A percentile compares a stretch with the other conserved stretches of the same genome.
These are phyloP conservation scores for Yponomeuta evonymella DNA, from an alignment of 2,888 invertebrate species.

Conservation along the genomic window DNA sequence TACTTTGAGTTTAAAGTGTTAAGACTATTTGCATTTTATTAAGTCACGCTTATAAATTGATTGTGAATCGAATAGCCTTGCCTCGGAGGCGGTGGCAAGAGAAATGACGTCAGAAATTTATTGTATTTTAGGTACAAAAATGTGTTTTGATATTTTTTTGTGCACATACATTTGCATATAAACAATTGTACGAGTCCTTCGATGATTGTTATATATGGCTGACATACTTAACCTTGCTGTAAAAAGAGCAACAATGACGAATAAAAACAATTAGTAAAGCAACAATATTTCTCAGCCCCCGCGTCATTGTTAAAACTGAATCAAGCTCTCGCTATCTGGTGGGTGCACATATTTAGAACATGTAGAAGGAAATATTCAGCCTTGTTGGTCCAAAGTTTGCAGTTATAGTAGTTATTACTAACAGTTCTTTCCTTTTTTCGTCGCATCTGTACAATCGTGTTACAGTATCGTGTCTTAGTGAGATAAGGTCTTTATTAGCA, in stretches of 20 bases:
- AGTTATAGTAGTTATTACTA: too few species aligned
- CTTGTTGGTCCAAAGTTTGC: too few species aligned
- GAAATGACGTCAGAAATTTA: neutral
- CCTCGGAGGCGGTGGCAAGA: neutral
- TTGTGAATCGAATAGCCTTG: neutral
- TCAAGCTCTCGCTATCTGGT: neutral
- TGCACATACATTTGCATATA: neutral
- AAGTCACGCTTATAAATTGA: neutral
- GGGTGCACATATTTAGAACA: neutral
- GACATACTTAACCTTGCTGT: slow-evolving; percentile 5
- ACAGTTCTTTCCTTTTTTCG: too few species aligned
- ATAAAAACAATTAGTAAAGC: slow-evolving; percentile 56
- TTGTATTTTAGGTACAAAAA: too few species aligned
- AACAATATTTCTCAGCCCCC: slow-evolving; percentile 61
- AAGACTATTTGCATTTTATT: neutral
- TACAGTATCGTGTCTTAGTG: too few species aligned
- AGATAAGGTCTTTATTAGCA: too few species aligned
- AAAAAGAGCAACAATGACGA: slow-evolving; percentile 58
- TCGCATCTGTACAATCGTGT: too few species aligned
- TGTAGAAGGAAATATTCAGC: neutral
- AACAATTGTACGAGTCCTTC: neutral
- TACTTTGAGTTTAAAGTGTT: slow-evolving; percentile 1
- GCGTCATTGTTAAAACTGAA: slow-evolving; percentile 49
- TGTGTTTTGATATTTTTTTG: neutral
- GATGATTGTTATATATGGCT: neutral